phyloP scores from a whole-genome alignment of 2,113 vertebrate genomes.

The Mobula hypostoma region DNA sequence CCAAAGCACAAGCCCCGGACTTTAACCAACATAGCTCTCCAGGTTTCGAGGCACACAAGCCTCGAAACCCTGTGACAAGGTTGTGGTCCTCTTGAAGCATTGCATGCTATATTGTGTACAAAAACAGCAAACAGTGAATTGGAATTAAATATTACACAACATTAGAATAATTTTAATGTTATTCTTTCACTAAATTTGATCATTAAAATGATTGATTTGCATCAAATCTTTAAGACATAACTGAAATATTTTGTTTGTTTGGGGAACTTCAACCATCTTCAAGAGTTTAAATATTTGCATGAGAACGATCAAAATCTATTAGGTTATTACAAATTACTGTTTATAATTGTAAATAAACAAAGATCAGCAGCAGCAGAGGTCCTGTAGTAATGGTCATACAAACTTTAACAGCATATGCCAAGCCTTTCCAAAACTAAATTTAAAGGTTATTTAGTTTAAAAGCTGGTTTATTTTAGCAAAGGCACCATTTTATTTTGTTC shows the following conservation, averaged over 20 bases:
- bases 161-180: too few relatives aligned
- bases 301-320: background rate
- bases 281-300: background rate
- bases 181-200: too few relatives aligned
- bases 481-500: background rate
- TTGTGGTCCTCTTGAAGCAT: too few relatives aligned
- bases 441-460: background rate
- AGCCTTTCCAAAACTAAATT: background rate
- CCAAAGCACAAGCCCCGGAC: too few relatives aligned
- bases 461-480: background rate
- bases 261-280: background rate
- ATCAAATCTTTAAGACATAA: background rate
- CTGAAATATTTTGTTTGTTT: background rate
- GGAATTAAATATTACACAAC: too few relatives aligned
- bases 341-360: conserved; percentile 23
- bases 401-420: background rate
- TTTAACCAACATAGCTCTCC: too few relatives aligned
- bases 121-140: background rate
- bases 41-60: too few relatives aligned
- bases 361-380: background rate
- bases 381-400: background rate
- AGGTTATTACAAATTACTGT: background rate
- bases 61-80: too few relatives aligned
- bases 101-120: background rate
- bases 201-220: background rate